Evolutionary conservation across 2,888 invertebrate genomes (phyloP).

Genomic region (Scotopteryx bipunctaria): DNA sequence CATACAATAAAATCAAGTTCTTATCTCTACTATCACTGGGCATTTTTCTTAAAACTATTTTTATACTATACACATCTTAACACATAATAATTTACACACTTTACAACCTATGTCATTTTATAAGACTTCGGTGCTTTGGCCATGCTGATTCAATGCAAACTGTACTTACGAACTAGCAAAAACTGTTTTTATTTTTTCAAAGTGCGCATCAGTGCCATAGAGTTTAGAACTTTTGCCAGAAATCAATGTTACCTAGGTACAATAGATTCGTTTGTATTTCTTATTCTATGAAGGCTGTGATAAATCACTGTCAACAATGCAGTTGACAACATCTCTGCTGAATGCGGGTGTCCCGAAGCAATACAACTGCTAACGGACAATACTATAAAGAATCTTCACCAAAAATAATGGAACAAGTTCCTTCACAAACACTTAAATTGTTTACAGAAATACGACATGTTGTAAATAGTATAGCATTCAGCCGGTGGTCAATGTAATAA

Average conservation of each 20-base stretch:
- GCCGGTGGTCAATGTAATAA: conserved; percentile 60
- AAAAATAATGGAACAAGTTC: conserved; percentile 59
- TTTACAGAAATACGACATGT: conserved; percentile 61
- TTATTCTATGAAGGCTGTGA: conserved; percentile 52
- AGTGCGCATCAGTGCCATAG: conserved; percentile 16
- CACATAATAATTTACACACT: conserved; percentile 67
- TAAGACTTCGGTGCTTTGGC: conserved; percentile 78
- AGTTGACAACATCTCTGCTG: conserved; percentile 61
- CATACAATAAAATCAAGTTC: conserved; percentile 57
- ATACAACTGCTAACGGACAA: conserved; percentile 59
- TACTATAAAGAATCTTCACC: conserved; percentile 48
- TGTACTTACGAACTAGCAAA: conserved; percentile 39
- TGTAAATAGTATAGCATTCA: conserved; percentile 67
- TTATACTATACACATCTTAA: conserved; percentile 52
- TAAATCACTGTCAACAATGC: conserved; percentile 72
- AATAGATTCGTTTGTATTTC: conserved; percentile 43
- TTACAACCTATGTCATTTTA: conserved; percentile 66
- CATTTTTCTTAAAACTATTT: conserved; percentile 67
- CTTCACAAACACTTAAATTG: conserved; percentile 41
- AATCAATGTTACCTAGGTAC: conserved; percentile 26
- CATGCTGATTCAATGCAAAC: conserved; percentile 57
- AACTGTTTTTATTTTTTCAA: conserved; percentile 23
- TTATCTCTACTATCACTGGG: conserved; percentile 82
- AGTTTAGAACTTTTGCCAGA: conserved; percentile 17
- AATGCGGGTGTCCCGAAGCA: conserved; percentile 41